phyloP scores from a whole-genome alignment of 2,797 vertebrate genomes.

The Chelon auratus region DNA sequence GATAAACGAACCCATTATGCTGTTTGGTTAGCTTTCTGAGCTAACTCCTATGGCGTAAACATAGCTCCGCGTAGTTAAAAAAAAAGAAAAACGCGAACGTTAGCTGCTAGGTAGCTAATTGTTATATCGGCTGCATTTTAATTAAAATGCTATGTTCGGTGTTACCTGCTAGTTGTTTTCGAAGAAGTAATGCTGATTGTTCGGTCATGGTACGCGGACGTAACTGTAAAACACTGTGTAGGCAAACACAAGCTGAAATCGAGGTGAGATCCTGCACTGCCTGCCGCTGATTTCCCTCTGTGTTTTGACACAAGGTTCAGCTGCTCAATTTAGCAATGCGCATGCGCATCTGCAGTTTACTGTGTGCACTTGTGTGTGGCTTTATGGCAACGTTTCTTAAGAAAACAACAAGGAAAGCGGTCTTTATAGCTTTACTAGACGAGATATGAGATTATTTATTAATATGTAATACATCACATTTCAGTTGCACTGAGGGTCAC shows the following conservation, averaged over 20 bases:
- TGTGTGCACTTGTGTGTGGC: not conserved
- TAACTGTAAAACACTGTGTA: constrained; percentile 57
- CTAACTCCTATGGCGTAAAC: constrained; percentile 70
- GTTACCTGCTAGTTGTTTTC: constrained; percentile 88
- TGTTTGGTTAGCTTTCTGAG: constrained; percentile 44
- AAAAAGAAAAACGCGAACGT: constrained; percentile 53
- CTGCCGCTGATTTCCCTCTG: constrained; percentile 56
- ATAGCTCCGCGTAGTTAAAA: constrained; percentile 61
- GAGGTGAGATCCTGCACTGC: constrained; percentile 35
- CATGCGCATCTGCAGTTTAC: constrained; percentile 55
- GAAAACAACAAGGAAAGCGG: not conserved
- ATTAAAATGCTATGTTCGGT: not conserved
- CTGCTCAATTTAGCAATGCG: constrained; percentile 57
- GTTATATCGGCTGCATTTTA: constrained; percentile 14
- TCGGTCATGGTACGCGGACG: constrained; percentile 84
- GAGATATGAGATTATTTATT: not conserved
- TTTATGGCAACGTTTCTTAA: not conserved
- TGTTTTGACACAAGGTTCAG: constrained; percentile 77
- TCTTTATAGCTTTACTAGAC: not conserved
- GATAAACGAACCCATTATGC: constrained; percentile 41
- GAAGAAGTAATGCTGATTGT: constrained; percentile 87
- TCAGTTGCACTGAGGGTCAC: not conserved
- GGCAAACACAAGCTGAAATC: constrained; percentile 55
- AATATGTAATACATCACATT: not conserved
- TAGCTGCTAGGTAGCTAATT: constrained; percentile 47